These are phyloP conservation scores for Leguminivora glycinivorella DNA, from an alignment of 1,140 invertebrate genomes.

Conservation along the genomic window DNA sequence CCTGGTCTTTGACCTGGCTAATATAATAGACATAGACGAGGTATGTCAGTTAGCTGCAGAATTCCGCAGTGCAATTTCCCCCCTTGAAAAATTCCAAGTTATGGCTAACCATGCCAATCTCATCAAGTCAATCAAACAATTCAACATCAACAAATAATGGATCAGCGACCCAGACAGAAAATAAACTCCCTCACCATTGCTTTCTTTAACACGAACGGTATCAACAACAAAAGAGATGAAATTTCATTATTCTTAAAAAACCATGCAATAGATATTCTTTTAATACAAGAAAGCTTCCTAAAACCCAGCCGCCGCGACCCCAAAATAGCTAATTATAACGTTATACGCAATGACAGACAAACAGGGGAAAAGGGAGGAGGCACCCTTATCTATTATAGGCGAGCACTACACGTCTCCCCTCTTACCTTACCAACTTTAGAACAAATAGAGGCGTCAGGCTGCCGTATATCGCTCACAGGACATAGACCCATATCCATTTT, in stretches of 20 bases:
- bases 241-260: neutral
- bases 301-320: neutral
- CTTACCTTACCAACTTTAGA: too few relatives aligned
- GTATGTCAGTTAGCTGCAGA: neutral
- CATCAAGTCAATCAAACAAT: too few relatives aligned
- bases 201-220: slow-evolving; percentile 1
- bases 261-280: neutral
- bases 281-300: neutral
- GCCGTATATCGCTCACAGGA: too few relatives aligned
- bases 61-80: neutral
- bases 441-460: too few relatives aligned
- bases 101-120: too few relatives aligned
- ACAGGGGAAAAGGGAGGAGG: too few relatives aligned
- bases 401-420: too few relatives aligned
- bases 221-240: neutral
- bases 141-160: too few relatives aligned
- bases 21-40: neutral
- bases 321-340: neutral
- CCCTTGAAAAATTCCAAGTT: neutral
- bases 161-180: neutral
- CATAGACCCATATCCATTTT: too few relatives aligned
- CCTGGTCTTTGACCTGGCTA: neutral
- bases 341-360: neutral
- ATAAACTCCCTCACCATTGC: neutral
- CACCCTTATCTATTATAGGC: too few relatives aligned